Evolutionary conservation across 2,113 vertebrate genomes (phyloP), one percentile per base, ranked within the genome.

Genomic region (Polyodon spathula): DNA sequence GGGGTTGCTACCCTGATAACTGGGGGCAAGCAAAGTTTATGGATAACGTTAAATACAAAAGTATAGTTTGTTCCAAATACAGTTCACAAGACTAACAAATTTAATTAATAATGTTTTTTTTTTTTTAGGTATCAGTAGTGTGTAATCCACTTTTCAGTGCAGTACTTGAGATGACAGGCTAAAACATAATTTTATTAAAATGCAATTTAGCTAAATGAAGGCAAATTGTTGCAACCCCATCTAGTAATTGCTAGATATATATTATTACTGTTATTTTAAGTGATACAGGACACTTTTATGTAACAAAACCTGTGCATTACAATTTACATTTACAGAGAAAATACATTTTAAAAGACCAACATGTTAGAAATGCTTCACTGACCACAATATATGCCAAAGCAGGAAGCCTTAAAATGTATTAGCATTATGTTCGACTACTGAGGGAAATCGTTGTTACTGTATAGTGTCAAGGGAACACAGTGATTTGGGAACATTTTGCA

Each of bases 211-310:
- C 63, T 71, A 78, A 77, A 70, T 69, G 63, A 72, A 52, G 54
- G 65, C 60, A 76, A 78, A 71, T 69, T 12, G 71, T 73, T 76
- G 67, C 57, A 67, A 56, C 63, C 73, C 54, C 60, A 53, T 60
- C 56, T 11, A 15, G 69, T 76, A 78, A 78, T 76, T 77, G 70
- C 72, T 61, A 68, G 54, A 80, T 68, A 78, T 74, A 66, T 70
- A 75, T 56, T 68, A 74, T 70, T 74, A 71, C 63, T 66, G 69
- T 65, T 40, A 38, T 55, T 42, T 41, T 63, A 65, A 54, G 62
- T 66, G 66, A 73, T 68, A 71, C 65, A 68, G 70, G 72, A 64
- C 66, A 74, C 68, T 64, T 64, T 56, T 63, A 63, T 68, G 63
- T 59, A 69, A 73, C 40, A 61, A 39, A 53, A 60, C 44, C 39